phyloP scores from a whole-genome alignment of 2,888 invertebrate genomes.

The Amaurobius ferox region DNA sequence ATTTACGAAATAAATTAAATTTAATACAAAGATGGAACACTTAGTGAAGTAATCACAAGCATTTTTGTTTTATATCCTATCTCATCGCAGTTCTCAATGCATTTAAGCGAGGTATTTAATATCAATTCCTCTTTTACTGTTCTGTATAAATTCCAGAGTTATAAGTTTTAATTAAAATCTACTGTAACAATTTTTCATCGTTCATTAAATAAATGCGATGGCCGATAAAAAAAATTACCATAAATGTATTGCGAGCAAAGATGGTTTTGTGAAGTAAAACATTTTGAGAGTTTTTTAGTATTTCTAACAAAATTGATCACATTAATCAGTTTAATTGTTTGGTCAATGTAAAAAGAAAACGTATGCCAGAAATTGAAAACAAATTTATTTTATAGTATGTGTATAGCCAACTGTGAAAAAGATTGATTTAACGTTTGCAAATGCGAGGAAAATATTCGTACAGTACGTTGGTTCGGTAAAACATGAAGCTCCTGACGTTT shows the following conservation, averaged over 20 bases:
- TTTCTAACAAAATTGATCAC: too few relatives aligned
- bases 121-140: not conserved
- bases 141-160: not conserved
- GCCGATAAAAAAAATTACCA: not conserved
- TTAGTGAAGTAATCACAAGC: not conserved
- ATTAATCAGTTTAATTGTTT: too few relatives aligned
- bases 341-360: too few relatives aligned
- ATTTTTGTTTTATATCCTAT: not conserved
- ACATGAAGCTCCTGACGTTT: too few relatives aligned
- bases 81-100: not conserved
- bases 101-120: not conserved
- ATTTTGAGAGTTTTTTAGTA: too few relatives aligned
- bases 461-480: too few relatives aligned
- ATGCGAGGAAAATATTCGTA: too few relatives aligned
- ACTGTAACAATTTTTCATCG: not conserved
- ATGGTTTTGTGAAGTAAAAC: too few relatives aligned
- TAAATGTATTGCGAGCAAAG: not conserved
- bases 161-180: slow-evolving; percentile 6
- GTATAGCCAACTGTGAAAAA: too few relatives aligned
- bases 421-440: too few relatives aligned
- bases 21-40: not conserved
- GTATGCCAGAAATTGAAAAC: too few relatives aligned
- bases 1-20: not conserved
- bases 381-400: too few relatives aligned
- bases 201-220: not conserved